Evolutionary conservation across 2,888 invertebrate species (phyloP).

Genomic region (Apantesis nais): DNA sequence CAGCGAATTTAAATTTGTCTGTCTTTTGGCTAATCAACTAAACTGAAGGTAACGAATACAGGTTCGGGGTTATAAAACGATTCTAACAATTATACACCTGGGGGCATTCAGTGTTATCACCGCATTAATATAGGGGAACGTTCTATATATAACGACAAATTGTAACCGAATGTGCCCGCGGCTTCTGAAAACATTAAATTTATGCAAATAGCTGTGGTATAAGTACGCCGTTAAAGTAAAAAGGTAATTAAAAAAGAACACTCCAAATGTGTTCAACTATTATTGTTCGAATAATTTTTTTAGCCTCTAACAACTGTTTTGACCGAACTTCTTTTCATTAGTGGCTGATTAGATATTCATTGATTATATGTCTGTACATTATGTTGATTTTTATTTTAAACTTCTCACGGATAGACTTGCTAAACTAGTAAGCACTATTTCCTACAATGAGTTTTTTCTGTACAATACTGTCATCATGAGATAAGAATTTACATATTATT

Average conservation of each 20-base stretch:
- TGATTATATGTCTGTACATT: background rate
- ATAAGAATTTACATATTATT: too few species aligned
- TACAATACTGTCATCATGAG: too few species aligned
- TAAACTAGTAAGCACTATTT: background rate
- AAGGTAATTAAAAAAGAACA: background rate
- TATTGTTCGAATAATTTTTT: background rate
- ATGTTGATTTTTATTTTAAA: background rate
- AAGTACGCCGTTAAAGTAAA: background rate
- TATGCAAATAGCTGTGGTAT: background rate
- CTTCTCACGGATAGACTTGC: background rate
- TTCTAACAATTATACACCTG: conserved; percentile 32
- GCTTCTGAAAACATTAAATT: background rate
- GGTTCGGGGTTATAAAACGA: conserved; percentile 27
- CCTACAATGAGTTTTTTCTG: background rate
- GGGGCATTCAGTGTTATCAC: conserved; percentile 34
- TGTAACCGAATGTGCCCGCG: background rate
- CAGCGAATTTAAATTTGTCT: conserved; percentile 1
- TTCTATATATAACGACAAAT: conserved; percentile 9
- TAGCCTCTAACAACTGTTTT: background rate
- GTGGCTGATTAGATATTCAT: background rate
- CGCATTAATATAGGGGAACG: conserved; percentile 4
- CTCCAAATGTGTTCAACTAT: background rate
- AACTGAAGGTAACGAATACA: background rate
- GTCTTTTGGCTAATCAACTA: conserved; percentile 1
- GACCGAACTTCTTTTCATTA: background rate